Evolutionary conservation across 2,113 vertebrate genomes (phyloP).

Genomic region (Ceuthmochares aereus): DNA sequence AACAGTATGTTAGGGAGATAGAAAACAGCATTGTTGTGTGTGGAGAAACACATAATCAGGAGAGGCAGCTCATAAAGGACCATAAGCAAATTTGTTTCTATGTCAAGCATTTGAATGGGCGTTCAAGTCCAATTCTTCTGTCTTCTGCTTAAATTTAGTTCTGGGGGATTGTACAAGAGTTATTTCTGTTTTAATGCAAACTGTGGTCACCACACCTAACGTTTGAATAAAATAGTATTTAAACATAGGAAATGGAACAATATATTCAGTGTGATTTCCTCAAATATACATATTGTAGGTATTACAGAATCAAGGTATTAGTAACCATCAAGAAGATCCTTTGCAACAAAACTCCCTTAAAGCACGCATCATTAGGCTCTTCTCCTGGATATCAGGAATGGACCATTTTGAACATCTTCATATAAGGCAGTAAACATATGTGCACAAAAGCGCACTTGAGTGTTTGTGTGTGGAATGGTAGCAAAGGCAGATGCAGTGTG

Average conservation of each 20-base stretch:
- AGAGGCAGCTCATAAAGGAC: not conserved
- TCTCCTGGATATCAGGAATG: constrained; percentile 81
- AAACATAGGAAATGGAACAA: not conserved
- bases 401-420: constrained; percentile 74
- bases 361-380: constrained; percentile 76
- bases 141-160: not conserved
- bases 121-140: not conserved
- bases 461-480: not conserved
- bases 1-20: not conserved
- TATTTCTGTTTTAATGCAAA: not conserved
- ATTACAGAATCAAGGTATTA: constrained; percentile 63
- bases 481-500: not conserved
- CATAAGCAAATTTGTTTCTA: not conserved
- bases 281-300: constrained; percentile 68
- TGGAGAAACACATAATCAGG: not conserved
- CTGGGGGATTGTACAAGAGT: not conserved
- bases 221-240: not conserved
- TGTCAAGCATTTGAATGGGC: not conserved
- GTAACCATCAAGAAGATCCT: constrained; percentile 74
- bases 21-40: not conserved
- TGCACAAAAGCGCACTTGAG: constrained; percentile 62
- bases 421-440: constrained; percentile 84
- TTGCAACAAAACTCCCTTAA: constrained; percentile 73
- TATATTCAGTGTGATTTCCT: not conserved
- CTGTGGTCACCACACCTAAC: not conserved